Conservation (phyloP, 2,113 vertebrate genomes). For the Laticauda laticaudata region DNA sequence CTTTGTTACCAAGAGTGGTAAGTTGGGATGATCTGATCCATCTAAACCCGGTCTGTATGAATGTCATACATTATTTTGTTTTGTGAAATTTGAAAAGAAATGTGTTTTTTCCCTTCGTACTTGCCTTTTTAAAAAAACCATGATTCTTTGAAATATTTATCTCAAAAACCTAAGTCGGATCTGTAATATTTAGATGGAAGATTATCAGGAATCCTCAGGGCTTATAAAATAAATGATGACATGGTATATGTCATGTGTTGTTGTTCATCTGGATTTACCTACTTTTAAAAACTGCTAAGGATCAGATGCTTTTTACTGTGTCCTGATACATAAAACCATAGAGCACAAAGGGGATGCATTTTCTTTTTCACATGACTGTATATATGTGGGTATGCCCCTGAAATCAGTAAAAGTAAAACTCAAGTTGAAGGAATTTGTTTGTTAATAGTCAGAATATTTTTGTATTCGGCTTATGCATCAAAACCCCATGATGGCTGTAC, state of each 20-base stretch:
- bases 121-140: not conserved
- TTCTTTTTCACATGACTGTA: not conserved
- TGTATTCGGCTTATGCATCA: not conserved
- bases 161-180: not conserved
- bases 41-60: not conserved
- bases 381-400: not conserved
- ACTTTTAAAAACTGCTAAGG: not conserved
- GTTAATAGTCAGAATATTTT: not conserved
- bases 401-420: not conserved
- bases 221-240: not conserved
- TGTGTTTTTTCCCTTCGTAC: not conserved
- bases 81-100: not conserved
- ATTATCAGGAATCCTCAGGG: not conserved
- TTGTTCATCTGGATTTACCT: not conserved
- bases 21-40: not conserved
- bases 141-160: not conserved
- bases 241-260: not conserved
- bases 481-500: not conserved
- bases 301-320: not conserved
- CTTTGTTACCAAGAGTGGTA: not conserved
- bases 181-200: not conserved
- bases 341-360: not conserved
- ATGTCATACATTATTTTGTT: not conserved
- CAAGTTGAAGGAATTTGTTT: not conserved
- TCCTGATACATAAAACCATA: not conserved